Percentiles rank a stretch among this genome's conserved stretches.
Evolutionary conservation across 2,797 vertebrate genomes (phyloP).

Genomic region (Spinus olivaceus): DNA sequence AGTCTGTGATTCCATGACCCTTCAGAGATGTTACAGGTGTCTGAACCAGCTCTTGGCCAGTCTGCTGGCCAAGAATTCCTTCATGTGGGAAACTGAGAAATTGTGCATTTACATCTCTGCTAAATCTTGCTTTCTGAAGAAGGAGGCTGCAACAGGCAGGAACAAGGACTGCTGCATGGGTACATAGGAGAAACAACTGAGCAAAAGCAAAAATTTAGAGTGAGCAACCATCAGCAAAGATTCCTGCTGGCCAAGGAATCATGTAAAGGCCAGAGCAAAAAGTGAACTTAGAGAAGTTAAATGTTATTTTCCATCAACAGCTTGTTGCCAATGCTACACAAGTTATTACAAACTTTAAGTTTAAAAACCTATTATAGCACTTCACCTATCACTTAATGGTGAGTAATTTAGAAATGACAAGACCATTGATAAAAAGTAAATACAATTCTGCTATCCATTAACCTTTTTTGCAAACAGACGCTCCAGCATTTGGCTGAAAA

Average conservation of each 20-base stretch:
- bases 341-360: neutral
- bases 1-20: neutral
- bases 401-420: conserved; percentile 17
- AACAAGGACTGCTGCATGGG: neutral
- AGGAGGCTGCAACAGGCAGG: neutral
- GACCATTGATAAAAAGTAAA: conserved; percentile 23
- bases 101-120: neutral
- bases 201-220: neutral
- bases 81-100: neutral
- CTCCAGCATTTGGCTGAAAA: neutral
- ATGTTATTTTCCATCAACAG: neutral
- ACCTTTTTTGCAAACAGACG: neutral
- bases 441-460: conserved; percentile 22
- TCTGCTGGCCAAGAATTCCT: neutral
- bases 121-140: neutral
- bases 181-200: neutral
- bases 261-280: neutral
- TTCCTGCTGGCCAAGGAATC: neutral
- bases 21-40: neutral
- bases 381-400: neutral
- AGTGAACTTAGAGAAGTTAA: neutral
- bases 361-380: neutral
- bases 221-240: neutral
- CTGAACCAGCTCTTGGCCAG: neutral
- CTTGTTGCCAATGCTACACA: neutral